Conservation (phyloP, 2,113 vertebrate species). For the Dicrurus megarhynchus region DNA sequence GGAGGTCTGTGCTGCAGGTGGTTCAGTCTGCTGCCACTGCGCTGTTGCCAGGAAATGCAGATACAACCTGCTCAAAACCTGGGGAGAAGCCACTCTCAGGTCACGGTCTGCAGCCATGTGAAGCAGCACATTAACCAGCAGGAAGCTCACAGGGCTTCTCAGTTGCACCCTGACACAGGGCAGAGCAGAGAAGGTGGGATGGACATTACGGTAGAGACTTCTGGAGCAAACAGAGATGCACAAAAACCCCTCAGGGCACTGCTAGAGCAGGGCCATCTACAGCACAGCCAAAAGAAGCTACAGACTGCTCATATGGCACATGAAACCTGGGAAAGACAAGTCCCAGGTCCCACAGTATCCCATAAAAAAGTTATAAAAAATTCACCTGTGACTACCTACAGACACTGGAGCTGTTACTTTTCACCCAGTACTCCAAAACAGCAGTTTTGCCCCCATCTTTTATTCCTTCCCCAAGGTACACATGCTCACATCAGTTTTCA, state of each 20-base stretch:
- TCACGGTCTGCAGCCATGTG: background rate
- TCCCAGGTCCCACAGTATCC: background rate
- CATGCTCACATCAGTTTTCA: background rate
- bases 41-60: background rate
- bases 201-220: fast-evolving
- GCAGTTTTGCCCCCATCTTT: background rate
- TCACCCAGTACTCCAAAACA: background rate
- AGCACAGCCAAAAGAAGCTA: background rate
- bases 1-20: background rate
- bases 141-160: background rate
- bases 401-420: background rate
- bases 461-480: background rate
- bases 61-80: background rate
- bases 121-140: background rate
- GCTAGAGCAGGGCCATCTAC: background rate
- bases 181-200: background rate
- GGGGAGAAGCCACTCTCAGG: background rate
- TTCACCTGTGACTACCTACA: background rate
- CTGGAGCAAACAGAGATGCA: background rate
- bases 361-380: background rate
- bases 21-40: background rate
- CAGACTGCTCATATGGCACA: background rate
- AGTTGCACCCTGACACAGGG: fast-evolving
- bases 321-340: background rate
- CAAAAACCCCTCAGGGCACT: background rate